Conservation (phyloP, 1,140 invertebrate species). For the Danaus melanippus region DNA sequence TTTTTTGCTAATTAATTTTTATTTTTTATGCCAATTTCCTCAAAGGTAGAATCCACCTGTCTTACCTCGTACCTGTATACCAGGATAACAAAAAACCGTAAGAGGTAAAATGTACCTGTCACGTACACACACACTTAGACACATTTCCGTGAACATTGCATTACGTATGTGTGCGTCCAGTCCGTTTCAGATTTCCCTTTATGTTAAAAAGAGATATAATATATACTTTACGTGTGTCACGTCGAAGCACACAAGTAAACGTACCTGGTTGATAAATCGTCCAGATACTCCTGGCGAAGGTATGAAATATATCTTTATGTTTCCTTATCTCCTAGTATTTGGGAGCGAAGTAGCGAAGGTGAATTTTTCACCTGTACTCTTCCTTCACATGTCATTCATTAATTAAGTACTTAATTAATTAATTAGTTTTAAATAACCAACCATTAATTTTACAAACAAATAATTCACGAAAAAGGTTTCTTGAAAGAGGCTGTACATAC, state of each 20-base stretch:
- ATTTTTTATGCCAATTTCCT: neutral
- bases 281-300: slow-evolving; percentile 16
- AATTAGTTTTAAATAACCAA: no score
- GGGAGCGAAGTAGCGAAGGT: slow-evolving; percentile 59
- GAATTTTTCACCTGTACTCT: slow-evolving; percentile 37
- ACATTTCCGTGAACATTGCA: neutral
- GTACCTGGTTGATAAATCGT: no score
- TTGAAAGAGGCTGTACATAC: no score
- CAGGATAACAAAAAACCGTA: slow-evolving; percentile 31
- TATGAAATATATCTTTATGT: slow-evolving; percentile 26
- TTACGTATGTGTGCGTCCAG: slow-evolving; percentile 1
- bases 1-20: neutral
- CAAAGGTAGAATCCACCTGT: slow-evolving; percentile 41
- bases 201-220: slow-evolving; percentile 10
- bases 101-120: slow-evolving; percentile 38
- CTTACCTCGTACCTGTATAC: slow-evolving; percentile 44
- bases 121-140: slow-evolving; percentile 4
- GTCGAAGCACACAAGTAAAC: no score
- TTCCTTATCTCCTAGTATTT: slow-evolving; percentile 48
- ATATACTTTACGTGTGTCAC: slow-evolving; percentile 2
- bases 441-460: no score
- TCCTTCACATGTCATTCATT: slow-evolving; percentile 2
- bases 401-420: no score
- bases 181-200: neutral
- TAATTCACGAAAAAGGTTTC: no score